Base-by-base conservation (phyloP, 2,113 vertebrate genomes). In the Microtus richardsoni region DNA sequence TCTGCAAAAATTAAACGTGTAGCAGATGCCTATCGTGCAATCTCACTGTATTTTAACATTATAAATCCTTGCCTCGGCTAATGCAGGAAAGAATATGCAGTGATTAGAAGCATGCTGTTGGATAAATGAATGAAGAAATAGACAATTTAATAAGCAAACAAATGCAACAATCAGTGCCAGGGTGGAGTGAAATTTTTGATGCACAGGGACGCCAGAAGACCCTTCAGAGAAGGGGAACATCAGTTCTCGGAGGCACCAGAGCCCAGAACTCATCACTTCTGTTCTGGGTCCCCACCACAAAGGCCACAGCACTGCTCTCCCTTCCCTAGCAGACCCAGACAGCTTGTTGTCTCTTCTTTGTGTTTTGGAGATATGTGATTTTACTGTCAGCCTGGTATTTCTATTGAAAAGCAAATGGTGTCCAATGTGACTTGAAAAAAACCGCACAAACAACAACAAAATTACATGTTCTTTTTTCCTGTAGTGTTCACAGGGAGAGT, bases 391-490 rank as follows among this genome's bases (percentile, higher is more conserved):
- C 98, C 95, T 97, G 66, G 96, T 98, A 96, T 98, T 97, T 91
- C 97, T 98, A 98, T 98, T 98, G 98, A 98, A 98, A 98, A 97
- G 98, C 98, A 98, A 98, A 98, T 98, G 97, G 98, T 98, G 92
- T 98, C 98, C 98, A 98, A 98, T 98, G 96, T 98, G 98, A 98
- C 98, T 98, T 92, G 95, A 58, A 96, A 97, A 98, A 97, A 58
- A 19, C 16, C 14, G 88, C 98, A 98, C 97, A 98, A 98, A 98
- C 97, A 98, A 98, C 98, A 98, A 97, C 98, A 98, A 99, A 98
- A 98, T 98, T 98, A 98, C 97, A 98, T 98, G 98, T 98, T 98
- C 97, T 96, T 96, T 97, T 88, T 94, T 97, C 97, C 95, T 87
- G 97, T 93, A 95, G 97, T 95, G 97, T 98, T 98, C 97, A 17